Conservation (phyloP, 1,140 invertebrate species). For the Bombus difficillimus region DNA sequence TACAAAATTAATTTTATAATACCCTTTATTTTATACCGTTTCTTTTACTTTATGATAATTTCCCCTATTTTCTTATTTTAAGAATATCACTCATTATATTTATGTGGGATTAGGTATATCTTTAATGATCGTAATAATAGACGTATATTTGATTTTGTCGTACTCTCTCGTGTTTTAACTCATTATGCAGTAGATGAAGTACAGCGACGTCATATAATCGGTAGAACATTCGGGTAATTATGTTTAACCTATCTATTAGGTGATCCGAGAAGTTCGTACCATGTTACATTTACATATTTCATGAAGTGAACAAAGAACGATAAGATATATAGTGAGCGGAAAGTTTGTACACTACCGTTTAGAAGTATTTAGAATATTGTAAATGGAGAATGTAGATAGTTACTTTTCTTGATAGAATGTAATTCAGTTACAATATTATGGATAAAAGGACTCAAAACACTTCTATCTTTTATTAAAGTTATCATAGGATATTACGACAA, state of each 20-base stretch:
- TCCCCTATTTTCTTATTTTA: background rate
- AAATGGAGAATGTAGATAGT: too few relatives aligned
- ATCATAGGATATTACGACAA: too few relatives aligned
- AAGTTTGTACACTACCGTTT: too few relatives aligned
- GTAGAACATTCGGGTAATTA: background rate
- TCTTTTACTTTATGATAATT: background rate
- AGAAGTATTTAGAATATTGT: too few relatives aligned
- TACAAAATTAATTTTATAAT: too few relatives aligned
- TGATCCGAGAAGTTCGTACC: background rate
- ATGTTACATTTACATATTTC: background rate
- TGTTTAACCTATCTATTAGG: background rate
- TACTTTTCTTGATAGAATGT: too few relatives aligned
- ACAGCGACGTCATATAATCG: background rate
- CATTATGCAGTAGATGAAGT: background rate
- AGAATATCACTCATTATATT: too few relatives aligned
- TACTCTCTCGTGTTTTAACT: background rate
- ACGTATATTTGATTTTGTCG: background rate
- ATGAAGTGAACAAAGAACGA: background rate
- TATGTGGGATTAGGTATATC: too few relatives aligned
- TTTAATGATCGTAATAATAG: background rate
- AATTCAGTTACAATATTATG: too few relatives aligned
- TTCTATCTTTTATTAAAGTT: too few relatives aligned
- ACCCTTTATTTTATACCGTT: too few relatives aligned
- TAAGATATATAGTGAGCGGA: background rate
- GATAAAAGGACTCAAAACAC: too few relatives aligned